A percentile compares a stretch with the other conserved stretches of the same genome.
Evolutionary conservation across 2,113 vertebrate species (phyloP).

Genomic region (Datnioides undecimradiatus): DNA sequence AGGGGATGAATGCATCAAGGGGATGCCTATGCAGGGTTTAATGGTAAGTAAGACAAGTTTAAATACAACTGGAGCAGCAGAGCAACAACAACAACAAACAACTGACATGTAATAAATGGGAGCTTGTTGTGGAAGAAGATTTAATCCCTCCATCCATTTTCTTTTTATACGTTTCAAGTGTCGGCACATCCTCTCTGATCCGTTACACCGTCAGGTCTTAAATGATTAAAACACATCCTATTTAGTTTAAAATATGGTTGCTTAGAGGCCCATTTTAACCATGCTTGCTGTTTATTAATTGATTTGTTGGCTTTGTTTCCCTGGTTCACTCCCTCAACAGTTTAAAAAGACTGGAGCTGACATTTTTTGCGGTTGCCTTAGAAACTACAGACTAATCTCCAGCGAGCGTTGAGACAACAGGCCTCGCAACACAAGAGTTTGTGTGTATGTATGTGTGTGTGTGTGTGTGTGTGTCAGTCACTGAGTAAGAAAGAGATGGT

Average conservation of each 20-base stretch:
- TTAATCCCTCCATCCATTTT: neutral
- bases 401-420: neutral
- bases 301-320: slow-evolving; percentile 27
- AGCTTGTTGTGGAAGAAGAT: neutral
- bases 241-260: slow-evolving; percentile 8
- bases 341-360: slow-evolving; percentile 14
- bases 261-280: slow-evolving; percentile 2
- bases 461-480: slow-evolving; percentile 22
- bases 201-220: neutral
- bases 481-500: slow-evolving; percentile 39
- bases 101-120: neutral
- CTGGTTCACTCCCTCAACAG: slow-evolving; percentile 12
- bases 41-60: neutral
- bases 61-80: neutral
- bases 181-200: slow-evolving; percentile 12
- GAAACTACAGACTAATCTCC: slow-evolving; percentile 46
- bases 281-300: slow-evolving; percentile 22
- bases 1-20: neutral
- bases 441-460: neutral
- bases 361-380: slow-evolving; percentile 43
- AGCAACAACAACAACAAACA: neutral
- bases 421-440: neutral
- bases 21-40: slow-evolving; percentile 4
- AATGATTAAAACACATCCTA: slow-evolving; percentile 38
- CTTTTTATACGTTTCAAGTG: neutral